Conservation (phyloP, 1,140 invertebrate genomes). For the Hylyphantes graminicola region DNA sequence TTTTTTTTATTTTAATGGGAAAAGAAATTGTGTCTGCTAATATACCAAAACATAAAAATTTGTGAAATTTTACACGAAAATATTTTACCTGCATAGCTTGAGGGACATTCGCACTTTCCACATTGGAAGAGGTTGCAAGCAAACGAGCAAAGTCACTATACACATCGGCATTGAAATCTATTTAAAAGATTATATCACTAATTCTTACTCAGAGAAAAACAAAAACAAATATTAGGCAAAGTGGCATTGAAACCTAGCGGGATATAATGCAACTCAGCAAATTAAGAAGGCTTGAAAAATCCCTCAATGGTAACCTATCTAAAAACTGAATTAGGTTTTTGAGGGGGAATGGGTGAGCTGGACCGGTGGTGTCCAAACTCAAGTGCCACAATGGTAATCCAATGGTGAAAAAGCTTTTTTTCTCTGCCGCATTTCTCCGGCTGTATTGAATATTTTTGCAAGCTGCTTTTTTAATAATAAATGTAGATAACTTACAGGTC, state of each 20-base stretch:
- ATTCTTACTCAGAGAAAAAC: neutral
- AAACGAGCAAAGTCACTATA: slow-evolving; percentile 75
- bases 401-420: too few relatives aligned
- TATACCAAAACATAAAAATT: neutral
- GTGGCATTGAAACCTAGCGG: neutral
- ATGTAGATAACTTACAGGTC: too few relatives aligned
- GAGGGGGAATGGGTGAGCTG: too few relatives aligned
- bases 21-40: neutral
- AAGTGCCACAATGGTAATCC: too few relatives aligned
- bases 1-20: neutral
- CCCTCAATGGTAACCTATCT: too few relatives aligned
- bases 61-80: neutral
- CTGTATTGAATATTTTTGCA: too few relatives aligned
- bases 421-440: too few relatives aligned
- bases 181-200: neutral
- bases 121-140: slow-evolving; percentile 75
- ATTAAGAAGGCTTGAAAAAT: neutral
- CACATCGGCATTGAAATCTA: slow-evolving; percentile 68
- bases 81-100: slow-evolving; percentile 66
- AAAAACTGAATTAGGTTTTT: too few relatives aligned
- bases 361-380: too few relatives aligned
- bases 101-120: slow-evolving; percentile 78
- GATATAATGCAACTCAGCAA: neutral
- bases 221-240: neutral
- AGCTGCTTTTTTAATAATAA: too few relatives aligned